A percentile compares a stretch with the other conserved stretches of the same genome.
phyloP scores from a whole-genome alignment of 2,113 vertebrate species.

The Acinonyx jubatus region DNA sequence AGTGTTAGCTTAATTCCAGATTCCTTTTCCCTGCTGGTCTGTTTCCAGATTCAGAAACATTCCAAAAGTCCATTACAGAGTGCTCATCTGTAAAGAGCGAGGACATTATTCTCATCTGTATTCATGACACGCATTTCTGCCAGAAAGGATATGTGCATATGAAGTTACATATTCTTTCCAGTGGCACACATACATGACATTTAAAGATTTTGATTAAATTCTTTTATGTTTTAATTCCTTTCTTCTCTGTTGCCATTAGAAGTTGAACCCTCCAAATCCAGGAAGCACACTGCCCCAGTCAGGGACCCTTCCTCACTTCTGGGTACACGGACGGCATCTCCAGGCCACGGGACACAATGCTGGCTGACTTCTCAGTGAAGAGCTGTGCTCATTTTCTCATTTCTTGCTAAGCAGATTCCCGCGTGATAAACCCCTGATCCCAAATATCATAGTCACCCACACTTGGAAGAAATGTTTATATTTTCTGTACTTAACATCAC shows the following conservation, averaged over 20 bases:
- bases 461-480: neutral
- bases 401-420: neutral
- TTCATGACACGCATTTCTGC: accelerated
- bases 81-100: neutral
- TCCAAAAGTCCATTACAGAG: neutral
- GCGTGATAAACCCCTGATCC: neutral
- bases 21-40: neutral
- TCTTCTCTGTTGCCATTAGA: neutral
- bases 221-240: neutral
- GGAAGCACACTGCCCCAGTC: neutral
- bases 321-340: too few species aligned
- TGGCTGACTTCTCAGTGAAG: neutral
- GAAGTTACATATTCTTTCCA: neutral
- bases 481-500: neutral
- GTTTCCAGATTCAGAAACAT: neutral
- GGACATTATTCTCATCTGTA: too few species aligned
- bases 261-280: neutral
- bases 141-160: accelerated
- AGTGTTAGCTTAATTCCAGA: neutral
- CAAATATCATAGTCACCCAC: too few species aligned
- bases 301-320: neutral
- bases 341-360: too few species aligned
- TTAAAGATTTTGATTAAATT: neutral
- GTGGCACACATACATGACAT: neutral
- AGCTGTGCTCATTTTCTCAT: neutral